Conservation (phyloP, 64 coral and sea anemone species). For the Anthopleura sola region DNA sequence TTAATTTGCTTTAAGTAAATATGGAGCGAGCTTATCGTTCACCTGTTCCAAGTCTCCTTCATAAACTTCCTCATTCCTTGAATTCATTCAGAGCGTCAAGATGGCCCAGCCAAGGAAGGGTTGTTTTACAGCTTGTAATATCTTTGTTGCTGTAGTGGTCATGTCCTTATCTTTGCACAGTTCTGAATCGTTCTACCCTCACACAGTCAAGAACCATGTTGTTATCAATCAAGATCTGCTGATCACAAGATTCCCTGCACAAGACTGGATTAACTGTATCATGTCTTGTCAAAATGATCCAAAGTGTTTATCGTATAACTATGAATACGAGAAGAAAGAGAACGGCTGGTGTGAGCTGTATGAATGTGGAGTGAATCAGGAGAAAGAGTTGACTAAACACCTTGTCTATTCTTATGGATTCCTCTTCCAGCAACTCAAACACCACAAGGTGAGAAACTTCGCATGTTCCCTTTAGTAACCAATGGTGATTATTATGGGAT, state of each 20-base stretch:
- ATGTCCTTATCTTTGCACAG: background rate
- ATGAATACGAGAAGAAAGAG: background rate
- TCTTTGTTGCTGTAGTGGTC: background rate
- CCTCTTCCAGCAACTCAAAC: background rate
- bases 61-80: no score
- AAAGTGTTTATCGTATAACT: background rate
- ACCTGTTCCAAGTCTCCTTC: no score
- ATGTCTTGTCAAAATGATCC: conserved; percentile 22
- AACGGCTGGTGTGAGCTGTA: background rate
- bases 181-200: background rate
- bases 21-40: no score
- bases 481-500: no score
- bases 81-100: no score
- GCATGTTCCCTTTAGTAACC: no score
- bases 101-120: background rate
- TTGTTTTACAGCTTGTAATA: background rate
- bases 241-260: background rate
- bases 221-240: background rate
- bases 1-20: no score
- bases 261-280: conserved; percentile 16
- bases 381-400: background rate
- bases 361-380: background rate
- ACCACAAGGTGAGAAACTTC: background rate
- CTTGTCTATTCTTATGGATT: background rate
- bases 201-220: conserved; percentile 6